phyloP scores from a whole-genome alignment of 2,888 invertebrate species.

The Andrena minutula region DNA sequence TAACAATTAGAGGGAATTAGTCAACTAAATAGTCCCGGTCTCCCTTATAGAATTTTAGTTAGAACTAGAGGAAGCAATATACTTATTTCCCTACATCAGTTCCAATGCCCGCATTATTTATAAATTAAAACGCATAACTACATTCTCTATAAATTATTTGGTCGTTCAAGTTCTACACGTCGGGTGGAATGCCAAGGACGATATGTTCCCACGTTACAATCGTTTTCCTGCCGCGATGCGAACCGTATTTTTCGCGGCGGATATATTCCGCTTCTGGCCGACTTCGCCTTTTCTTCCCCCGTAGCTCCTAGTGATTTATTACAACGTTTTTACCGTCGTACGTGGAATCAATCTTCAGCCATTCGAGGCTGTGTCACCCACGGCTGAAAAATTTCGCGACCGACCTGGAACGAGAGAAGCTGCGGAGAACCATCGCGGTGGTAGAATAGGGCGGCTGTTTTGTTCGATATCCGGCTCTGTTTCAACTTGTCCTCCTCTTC shows the following conservation, averaged over 20 bases:
- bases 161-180: constrained; percentile 22
- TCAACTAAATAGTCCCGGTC: too few species aligned
- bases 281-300: constrained; percentile 45
- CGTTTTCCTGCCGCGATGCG: constrained; percentile 34
- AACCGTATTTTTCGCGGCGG: constrained; percentile 37
- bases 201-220: constrained; percentile 41
- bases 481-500: not conserved
- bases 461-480: not conserved
- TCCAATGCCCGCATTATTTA: constrained; percentile 36
- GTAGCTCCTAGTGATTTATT: constrained; percentile 50
- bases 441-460: not conserved
- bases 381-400: constrained; percentile 14
- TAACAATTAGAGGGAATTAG: too few species aligned
- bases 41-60: too few species aligned
- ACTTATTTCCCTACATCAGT: not conserved
- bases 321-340: constrained; percentile 32
- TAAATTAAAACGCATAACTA: constrained; percentile 25
- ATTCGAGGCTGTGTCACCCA: constrained; percentile 3
- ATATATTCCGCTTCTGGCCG: constrained; percentile 35
- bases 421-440: not conserved
- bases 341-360: constrained; percentile 8
- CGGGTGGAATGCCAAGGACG: constrained; percentile 30
- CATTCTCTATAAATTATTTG: not conserved
- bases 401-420: not conserved
- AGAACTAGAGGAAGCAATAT: not conserved